phyloP scores from a whole-genome alignment of 2,113 vertebrate species.

The Okapia johnstoni region DNA sequence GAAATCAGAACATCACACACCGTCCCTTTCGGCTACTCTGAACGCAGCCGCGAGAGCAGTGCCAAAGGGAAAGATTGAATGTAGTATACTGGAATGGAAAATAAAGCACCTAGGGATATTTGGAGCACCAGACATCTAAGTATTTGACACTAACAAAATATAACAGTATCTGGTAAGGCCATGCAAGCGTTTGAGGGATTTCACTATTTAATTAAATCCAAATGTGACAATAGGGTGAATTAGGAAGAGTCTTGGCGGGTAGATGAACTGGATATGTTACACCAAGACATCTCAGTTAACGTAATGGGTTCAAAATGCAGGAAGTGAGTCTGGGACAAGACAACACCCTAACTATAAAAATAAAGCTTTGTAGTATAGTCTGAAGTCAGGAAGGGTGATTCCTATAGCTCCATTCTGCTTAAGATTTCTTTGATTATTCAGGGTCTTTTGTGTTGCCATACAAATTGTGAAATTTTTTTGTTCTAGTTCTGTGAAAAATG shows the following conservation, averaged over 20 bases:
- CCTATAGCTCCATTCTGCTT: neutral
- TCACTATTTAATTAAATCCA: neutral
- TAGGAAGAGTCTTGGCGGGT: accelerated
- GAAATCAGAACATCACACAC: neutral
- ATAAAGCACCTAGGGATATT: neutral
- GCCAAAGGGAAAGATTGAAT: neutral
- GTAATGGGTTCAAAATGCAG: neutral
- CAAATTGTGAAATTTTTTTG: neutral
- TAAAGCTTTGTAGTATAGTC: neutral
- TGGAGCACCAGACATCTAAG: neutral
- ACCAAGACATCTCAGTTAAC: neutral
- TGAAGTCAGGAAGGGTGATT: neutral
- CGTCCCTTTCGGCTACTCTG: neutral
- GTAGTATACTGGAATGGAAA: neutral
- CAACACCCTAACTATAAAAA: neutral
- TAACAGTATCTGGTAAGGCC: neutral
- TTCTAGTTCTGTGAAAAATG: neutral
- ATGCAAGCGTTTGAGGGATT: neutral
- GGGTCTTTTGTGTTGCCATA: neutral
- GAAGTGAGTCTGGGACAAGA: neutral
- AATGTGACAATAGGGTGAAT: neutral
- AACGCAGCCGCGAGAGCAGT: no score
- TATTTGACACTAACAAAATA: neutral
- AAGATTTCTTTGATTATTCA: neutral
- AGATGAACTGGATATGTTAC: neutral